Evolutionary conservation across 2,888 invertebrate genomes (phyloP).

Genomic region (Drosophila macrospina): DNA sequence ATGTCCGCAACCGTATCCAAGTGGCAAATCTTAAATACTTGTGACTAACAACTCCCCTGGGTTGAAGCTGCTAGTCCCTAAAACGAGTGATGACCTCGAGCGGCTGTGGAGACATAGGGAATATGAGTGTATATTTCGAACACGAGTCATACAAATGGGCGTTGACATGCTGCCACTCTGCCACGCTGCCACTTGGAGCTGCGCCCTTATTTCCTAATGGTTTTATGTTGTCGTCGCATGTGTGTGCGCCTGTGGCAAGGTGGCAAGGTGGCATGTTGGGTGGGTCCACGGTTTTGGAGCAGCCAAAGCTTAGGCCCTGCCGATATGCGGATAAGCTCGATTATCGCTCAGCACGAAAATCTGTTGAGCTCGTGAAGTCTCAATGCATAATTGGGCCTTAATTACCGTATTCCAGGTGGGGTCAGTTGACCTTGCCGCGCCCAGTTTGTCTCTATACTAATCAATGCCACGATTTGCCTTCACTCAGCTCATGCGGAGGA

Average conservation of each 20-base stretch:
- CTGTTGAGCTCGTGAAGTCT: conserved; percentile 36
- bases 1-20: conserved; percentile 26
- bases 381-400: conserved; percentile 69
- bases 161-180: conserved; percentile 57
- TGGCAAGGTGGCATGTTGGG: neutral
- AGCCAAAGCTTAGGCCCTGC: conserved; percentile 38
- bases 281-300: neutral
- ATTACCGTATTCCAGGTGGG: conserved; percentile 53
- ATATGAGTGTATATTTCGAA: conserved; percentile 10
- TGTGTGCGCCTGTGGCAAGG: conserved; percentile 2
- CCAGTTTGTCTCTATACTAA: conserved; percentile 17
- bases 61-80: conserved; percentile 45
- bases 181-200: conserved; percentile 46
- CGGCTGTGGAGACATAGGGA: conserved; percentile 14
- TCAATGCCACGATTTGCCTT: neutral
- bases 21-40: conserved; percentile 62
- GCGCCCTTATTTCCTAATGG: conserved; percentile 74
- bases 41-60: conserved; percentile 49
- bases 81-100: conserved; percentile 55
- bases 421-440: conserved; percentile 59
- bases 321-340: conserved; percentile 41
- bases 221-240: conserved; percentile 68
- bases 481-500: conserved; percentile 29
- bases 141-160: conserved; percentile 58
- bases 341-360: conserved; percentile 62